These are phyloP conservation scores for human DNA, from an alignment of 2,113 vertebrate genomes.

Conservation along the genomic window DNA sequence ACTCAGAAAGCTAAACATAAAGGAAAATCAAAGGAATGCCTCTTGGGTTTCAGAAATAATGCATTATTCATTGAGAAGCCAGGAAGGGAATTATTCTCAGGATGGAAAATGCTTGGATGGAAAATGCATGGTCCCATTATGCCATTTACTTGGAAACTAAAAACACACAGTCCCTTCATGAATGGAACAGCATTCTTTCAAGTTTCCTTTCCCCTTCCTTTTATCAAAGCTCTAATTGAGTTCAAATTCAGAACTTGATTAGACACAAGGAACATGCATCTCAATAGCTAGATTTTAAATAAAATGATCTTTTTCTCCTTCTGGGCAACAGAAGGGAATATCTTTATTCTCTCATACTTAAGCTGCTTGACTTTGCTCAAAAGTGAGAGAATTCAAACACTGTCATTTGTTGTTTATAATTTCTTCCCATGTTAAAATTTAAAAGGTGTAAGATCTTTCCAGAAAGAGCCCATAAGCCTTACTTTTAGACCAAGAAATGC, in stretches of 20 bases:
- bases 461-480: neutral
- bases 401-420: neutral
- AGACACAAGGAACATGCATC: conserved; percentile 72
- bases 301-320: conserved; percentile 61
- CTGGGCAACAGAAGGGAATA: neutral
- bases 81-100: conserved; percentile 80
- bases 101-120: conserved; percentile 81
- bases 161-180: conserved; percentile 76
- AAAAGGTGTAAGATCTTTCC: neutral
- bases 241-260: conserved; percentile 71
- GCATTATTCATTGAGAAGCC: conserved; percentile 80
- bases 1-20: conserved; percentile 77
- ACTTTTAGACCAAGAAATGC: neutral
- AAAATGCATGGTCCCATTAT: conserved; percentile 82
- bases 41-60: conserved; percentile 82
- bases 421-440: neutral
- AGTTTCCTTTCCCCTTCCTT: conserved; percentile 72
- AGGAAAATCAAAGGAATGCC: conserved; percentile 80
- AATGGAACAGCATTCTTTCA: conserved; percentile 73
- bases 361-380: neutral
- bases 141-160: conserved; percentile 79
- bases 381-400: neutral
- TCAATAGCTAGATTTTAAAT: conserved; percentile 70
- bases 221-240: conserved; percentile 81
- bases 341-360: neutral